These are phyloP conservation scores for Buathra laborator DNA, from an alignment of 2,888 invertebrate genomes.

Conservation along the genomic window DNA sequence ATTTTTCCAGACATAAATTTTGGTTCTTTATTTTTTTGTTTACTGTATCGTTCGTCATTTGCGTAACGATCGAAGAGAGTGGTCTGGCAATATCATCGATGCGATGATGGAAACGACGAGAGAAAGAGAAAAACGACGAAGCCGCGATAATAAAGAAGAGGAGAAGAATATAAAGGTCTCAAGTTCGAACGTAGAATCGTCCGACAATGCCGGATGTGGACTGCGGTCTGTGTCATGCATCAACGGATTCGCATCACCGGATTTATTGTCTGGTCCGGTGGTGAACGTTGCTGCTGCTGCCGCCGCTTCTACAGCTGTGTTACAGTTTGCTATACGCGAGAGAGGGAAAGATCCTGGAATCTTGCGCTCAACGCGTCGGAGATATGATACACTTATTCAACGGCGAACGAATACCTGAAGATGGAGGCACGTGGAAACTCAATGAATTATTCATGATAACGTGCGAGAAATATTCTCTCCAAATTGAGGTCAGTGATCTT, in stretches of 20 bases:
- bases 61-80: constrained; percentile 72
- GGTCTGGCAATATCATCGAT: constrained; percentile 65
- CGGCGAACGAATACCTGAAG: constrained; percentile 35
- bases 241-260: constrained; percentile 77
- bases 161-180: constrained; percentile 68
- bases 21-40: not conserved
- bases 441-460: constrained; percentile 49
- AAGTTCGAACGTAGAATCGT: constrained; percentile 64
- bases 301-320: constrained; percentile 26
- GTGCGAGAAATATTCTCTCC: constrained; percentile 42
- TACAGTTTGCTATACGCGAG: constrained; percentile 14
- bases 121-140: constrained; percentile 47
- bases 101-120: constrained; percentile 1
- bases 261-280: constrained; percentile 75
- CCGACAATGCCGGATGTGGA: constrained; percentile 83
- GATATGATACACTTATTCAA: constrained; percentile 50
- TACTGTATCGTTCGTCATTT: constrained; percentile 62
- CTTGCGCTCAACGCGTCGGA: constrained; percentile 61
- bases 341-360: constrained; percentile 68
- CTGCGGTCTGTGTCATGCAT: constrained; percentile 85
- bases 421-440: constrained; percentile 46
- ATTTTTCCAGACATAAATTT: no score
- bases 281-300: constrained; percentile 24
- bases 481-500: constrained; percentile 36
- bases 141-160: constrained; percentile 65